phyloP scores from a whole-genome alignment of 2,888 invertebrate genomes.

The Calameuta filiformis region DNA sequence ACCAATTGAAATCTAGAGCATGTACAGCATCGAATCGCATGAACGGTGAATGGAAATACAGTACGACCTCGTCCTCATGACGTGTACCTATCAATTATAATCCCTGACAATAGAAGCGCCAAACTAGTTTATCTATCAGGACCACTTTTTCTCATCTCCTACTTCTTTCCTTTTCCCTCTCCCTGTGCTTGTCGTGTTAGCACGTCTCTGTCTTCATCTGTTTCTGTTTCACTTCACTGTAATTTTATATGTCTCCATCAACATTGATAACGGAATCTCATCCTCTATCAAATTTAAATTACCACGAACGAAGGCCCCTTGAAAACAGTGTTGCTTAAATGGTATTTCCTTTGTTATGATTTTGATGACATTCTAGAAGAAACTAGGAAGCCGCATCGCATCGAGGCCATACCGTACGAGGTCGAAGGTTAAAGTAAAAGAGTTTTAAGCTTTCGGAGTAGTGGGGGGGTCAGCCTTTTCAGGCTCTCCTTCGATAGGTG shows the following conservation, averaged over 20 bases:
- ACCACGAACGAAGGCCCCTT: neutral
- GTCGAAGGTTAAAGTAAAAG: neutral
- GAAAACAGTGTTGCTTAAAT: neutral
- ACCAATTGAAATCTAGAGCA: conserved; percentile 1
- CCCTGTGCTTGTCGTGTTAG: neutral
- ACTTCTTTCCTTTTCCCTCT: neutral
- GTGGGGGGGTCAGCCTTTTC: conserved; percentile 55
- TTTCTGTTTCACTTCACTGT: neutral
- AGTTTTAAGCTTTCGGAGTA: conserved; percentile 35
- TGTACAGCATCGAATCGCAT: neutral
- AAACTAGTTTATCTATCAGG: neutral
- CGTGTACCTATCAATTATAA: neutral
- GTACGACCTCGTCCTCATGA: conserved; percentile 5
- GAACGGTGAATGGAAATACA: conserved; percentile 7
- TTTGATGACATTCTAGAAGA: neutral
- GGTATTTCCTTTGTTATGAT: neutral
- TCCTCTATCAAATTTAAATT: neutral
- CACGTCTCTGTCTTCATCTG: neutral
- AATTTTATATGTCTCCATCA: neutral
- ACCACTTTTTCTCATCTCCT: neutral
- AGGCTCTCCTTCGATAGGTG: conserved; percentile 66
- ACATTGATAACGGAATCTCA: neutral
- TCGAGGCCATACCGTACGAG: neutral
- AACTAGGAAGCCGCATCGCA: neutral
- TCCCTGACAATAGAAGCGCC: neutral